A percentile compares a stretch with the other conserved stretches of the same genome.
These are phyloP conservation scores for Pantherophis alleghaniensis DNA, from an alignment of 2,797 vertebrate species.

Conservation along the genomic window DNA sequence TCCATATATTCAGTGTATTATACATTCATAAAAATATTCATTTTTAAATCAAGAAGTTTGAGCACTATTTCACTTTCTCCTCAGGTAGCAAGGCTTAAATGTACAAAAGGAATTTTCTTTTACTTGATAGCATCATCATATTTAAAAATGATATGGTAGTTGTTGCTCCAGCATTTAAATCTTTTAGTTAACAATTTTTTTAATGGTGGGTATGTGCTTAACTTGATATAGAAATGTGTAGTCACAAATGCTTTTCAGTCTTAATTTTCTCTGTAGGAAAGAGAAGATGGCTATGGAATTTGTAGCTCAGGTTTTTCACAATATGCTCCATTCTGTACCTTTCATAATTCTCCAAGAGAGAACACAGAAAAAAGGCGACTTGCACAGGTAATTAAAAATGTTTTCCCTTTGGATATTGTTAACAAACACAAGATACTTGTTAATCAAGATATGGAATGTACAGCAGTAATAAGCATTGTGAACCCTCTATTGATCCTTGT, in stretches of 20 bases:
- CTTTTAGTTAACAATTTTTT: constrained; percentile 45
- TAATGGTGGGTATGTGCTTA: constrained; percentile 40
- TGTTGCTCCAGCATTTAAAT: constrained; percentile 32
- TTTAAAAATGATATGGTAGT: constrained; percentile 22
- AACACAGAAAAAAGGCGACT: constrained; percentile 59
- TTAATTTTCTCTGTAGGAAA: constrained; percentile 74
- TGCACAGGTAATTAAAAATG: constrained; percentile 63
- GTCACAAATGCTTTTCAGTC: constrained; percentile 31
- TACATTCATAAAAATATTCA: constrained; percentile 24
- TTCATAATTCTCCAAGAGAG: constrained; percentile 46
- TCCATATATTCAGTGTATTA: constrained; percentile 21
- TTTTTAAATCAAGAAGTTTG: neutral
- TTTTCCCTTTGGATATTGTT: neutral
- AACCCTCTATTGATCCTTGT: neutral
- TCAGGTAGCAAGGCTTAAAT: constrained; percentile 26
- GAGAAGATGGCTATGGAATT: constrained; percentile 78
- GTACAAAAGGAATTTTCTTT: constrained; percentile 26
- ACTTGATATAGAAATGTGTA: constrained; percentile 17
- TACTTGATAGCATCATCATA: constrained; percentile 3
- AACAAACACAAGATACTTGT: neutral
- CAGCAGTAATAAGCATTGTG: neutral
- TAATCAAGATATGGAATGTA: neutral
- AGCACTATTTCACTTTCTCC: constrained; percentile 28
- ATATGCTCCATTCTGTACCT: constrained; percentile 46
- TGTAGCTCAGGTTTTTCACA: constrained; percentile 73